Base-by-base conservation (phyloP, 1,140 invertebrate species). In the Choristoneura fumiferana region DNA sequence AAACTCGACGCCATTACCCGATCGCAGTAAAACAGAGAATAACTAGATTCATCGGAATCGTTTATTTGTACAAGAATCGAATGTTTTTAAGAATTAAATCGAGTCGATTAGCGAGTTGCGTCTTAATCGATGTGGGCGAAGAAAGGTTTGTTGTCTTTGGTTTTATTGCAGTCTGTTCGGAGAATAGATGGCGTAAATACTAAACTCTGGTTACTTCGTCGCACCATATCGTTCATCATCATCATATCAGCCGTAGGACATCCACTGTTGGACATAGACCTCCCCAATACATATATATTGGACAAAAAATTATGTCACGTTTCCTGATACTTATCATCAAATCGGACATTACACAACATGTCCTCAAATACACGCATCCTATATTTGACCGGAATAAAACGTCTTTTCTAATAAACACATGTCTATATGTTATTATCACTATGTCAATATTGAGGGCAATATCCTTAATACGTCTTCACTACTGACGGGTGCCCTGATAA, bases 391-490 rank as follows among this genome's bases (percentile, higher is more conserved):
- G 43, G 43, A 49, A 49, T 33, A 49, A 22, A 49, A 49, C 18
- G 17, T 49, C 43, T 18, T 49, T 49, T 49, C 43, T 49, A 22
- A 22, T 49, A 49, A 49, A 49, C 43, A 49, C 43, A 49, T 49
- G 43, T 49, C 43, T 18, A 49, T 29, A 29, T 29, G 22, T 12
- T 49, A 49, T 39, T 13, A 39, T 22, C 17, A 49, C n/a, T 29
- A 59, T 58, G 60, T 67, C 66, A 67, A 71, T 62, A 69, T 58
- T 37, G 64, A 57, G 37, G 37, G 60, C 65, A 66, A 69, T 72
- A 69, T 69, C 62, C 64, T 52, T 57, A 56, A 63, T 67, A 72
- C 66, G 57, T 60, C 60, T 14, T 56, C 54, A 68, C 61, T 58
- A 57, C 57, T 69, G 66, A 34, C 35, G 37, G 38, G 58, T 54